These are phyloP conservation scores for Oreochromis tanganicae DNA, from an alignment of 2,113 vertebrate species.

Conservation along the genomic window DNA sequence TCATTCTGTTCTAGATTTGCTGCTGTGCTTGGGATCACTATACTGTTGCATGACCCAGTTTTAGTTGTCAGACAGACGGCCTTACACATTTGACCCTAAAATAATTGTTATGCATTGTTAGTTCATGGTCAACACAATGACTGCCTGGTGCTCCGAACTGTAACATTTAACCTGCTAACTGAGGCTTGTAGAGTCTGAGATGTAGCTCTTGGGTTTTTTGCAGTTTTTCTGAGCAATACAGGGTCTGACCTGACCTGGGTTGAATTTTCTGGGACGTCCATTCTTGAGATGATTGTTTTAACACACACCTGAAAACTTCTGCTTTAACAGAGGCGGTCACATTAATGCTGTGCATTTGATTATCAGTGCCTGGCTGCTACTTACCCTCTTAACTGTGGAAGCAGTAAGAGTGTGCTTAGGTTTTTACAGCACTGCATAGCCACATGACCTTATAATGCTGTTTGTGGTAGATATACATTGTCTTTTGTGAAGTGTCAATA, in stretches of 20 bases:
- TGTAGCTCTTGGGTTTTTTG: neutral
- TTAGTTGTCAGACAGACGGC: neutral
- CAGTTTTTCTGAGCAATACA: neutral
- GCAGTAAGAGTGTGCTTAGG: too few relatives aligned
- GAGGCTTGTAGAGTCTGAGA: neutral
- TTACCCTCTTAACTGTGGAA: too few relatives aligned
- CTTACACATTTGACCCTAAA: neutral
- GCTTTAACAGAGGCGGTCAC: too few relatives aligned
- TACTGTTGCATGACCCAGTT: neutral
- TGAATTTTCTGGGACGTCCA: neutral
- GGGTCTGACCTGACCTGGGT: neutral
- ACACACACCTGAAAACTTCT: neutral
- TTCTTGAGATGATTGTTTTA: fast-evolving
- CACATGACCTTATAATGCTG: too few relatives aligned
- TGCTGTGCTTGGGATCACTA: neutral
- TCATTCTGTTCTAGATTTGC: neutral
- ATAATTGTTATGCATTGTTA: neutral
- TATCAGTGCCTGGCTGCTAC: too few relatives aligned
- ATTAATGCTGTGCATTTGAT: too few relatives aligned
- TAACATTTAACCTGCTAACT: neutral
- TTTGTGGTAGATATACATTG: too few relatives aligned
- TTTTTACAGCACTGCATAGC: too few relatives aligned
- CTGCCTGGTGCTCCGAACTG: neutral
- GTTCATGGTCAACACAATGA: fast-evolving
- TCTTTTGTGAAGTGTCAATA: too few relatives aligned